Conservation (phyloP, 1,140 invertebrate species). For the Bombus waltoni region DNA sequence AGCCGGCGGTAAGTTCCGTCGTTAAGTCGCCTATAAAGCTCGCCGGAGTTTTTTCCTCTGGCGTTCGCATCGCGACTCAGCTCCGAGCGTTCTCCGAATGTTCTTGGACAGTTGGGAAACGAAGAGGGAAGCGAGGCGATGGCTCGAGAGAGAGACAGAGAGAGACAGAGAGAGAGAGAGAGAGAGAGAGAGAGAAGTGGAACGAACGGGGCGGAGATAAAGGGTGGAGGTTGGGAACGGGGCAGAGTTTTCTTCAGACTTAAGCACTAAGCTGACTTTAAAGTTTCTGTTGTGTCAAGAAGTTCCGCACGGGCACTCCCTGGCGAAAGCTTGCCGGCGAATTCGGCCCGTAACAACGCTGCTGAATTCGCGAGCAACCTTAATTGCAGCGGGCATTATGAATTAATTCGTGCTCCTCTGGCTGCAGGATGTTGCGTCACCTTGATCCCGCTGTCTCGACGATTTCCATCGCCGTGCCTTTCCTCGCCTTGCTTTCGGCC, state of each 20-base stretch:
- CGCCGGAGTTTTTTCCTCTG: constrained; percentile 13
- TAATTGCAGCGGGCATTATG: constrained; percentile 69
- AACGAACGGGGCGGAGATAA: constrained; percentile 29
- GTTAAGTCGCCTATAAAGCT: constrained; percentile 53
- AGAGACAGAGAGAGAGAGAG: background rate
- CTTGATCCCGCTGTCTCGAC: constrained; percentile 22
- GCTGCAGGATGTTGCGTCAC: constrained; percentile 30
- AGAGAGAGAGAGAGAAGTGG: background rate
- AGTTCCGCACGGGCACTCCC: constrained; percentile 61
- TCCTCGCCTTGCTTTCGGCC: too few relatives aligned
- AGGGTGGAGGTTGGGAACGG: constrained; percentile 15
- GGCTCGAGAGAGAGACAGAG: background rate
- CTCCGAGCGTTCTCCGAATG: background rate
- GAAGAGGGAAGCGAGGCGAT: background rate
- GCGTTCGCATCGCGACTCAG: background rate
- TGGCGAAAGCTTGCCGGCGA: constrained; percentile 51
- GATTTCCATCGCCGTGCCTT: constrained; percentile 3
- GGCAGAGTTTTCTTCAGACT: constrained; percentile 58
- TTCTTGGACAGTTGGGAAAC: constrained; percentile 33
- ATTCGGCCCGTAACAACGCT: constrained; percentile 65
- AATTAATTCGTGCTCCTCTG: constrained; percentile 61
- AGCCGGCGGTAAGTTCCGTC: constrained; percentile 55
- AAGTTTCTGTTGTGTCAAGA: constrained; percentile 74
- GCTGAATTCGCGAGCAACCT: constrained; percentile 73
- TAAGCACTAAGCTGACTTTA: constrained; percentile 71